Percentiles rank a stretch among this genome's conserved stretches.
Evolutionary conservation across 2,797 vertebrate species (phyloP).

Genomic region (Urophycis tenuis): DNA sequence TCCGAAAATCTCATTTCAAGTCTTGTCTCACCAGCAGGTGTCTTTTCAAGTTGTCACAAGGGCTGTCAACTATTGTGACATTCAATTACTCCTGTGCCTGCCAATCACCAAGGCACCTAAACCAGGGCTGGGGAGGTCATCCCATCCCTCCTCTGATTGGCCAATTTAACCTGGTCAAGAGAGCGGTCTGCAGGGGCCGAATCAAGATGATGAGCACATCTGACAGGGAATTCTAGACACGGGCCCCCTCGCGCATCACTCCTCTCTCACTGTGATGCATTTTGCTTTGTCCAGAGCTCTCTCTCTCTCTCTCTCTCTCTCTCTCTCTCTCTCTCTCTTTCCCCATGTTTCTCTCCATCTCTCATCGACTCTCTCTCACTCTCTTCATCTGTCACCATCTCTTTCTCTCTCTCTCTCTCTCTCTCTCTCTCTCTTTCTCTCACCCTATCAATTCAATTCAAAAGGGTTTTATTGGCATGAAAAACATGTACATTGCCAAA

Average conservation of each 20-base stretch:
- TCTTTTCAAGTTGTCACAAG: conserved; percentile 46
- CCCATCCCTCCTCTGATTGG: conserved; percentile 39
- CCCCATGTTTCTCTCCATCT: neutral
- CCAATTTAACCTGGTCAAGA: conserved; percentile 39
- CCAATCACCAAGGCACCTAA: conserved; percentile 42
- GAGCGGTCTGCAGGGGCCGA: conserved; percentile 28
- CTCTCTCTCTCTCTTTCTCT: no score
- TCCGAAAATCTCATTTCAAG: conserved; percentile 23
- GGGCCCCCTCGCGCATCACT: neutral
- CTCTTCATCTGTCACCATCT: no score
- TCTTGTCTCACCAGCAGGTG: conserved; percentile 43
- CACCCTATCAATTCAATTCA: no score
- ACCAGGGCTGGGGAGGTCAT: conserved; percentile 38
- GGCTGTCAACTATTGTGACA: conserved; percentile 55
- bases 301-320: neutral
- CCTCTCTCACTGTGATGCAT: conserved; percentile 21
- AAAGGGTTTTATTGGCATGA: no score
- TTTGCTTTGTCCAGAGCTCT: neutral
- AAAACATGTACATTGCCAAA: no score
- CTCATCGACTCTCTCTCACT: no score
- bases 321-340: neutral
- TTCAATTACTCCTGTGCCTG: conserved; percentile 56
- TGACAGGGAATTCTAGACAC: conserved; percentile 36
- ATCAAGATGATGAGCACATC: conserved; percentile 42
- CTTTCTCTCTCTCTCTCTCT: no score